phyloP scores from a whole-genome alignment of 2,113 vertebrate genomes.

The Spheniscus mendiculus region DNA sequence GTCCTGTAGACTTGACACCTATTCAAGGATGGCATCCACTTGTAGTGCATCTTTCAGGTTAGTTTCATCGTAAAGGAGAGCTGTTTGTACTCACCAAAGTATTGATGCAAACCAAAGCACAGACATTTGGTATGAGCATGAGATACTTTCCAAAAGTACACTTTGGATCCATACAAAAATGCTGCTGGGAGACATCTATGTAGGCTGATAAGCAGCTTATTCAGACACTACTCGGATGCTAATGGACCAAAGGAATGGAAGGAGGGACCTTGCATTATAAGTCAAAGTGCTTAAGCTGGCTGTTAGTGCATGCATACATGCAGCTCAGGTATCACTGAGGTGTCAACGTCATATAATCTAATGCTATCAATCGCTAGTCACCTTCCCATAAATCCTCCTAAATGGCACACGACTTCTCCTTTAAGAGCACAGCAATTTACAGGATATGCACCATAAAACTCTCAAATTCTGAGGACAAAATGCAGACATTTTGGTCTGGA shows the following conservation, averaged over 20 bases:
- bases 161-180: not conserved
- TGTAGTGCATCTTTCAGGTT: not conserved
- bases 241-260: not conserved
- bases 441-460: not conserved
- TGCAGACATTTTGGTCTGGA: not conserved
- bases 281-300: not conserved
- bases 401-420: not conserved
- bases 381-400: not conserved
- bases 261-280: not conserved
- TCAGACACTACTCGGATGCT: not conserved
- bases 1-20: not conserved
- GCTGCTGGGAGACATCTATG: not conserved
- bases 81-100: not conserved
- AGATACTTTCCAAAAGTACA: not conserved
- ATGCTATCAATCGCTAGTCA: not conserved
- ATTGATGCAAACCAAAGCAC: not conserved
- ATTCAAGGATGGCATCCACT: not conserved
- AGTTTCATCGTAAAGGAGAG: not conserved
- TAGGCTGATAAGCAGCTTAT: not conserved
- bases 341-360: not conserved
- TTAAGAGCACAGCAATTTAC: not conserved
- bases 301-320: not conserved
- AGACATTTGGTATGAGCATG: not conserved
- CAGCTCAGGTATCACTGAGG: not conserved
- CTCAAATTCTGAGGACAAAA: not conserved